Conservation (phyloP, 2,113 vertebrate genomes). For the Falco punctatus region DNA sequence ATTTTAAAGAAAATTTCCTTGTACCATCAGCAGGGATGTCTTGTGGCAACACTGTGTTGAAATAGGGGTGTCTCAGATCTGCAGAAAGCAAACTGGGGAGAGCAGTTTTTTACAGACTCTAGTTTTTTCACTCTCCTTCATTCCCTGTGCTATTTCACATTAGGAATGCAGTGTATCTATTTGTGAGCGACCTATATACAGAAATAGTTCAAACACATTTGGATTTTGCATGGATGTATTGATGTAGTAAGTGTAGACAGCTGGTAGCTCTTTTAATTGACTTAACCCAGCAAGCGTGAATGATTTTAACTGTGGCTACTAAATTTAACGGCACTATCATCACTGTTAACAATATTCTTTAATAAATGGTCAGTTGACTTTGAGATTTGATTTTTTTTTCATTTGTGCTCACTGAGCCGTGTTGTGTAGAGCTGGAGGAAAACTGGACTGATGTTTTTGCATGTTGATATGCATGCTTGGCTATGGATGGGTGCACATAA, state of each 20-base stretch:
- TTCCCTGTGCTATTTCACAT: rapidly evolving
- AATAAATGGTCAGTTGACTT: not conserved
- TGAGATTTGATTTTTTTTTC: not conserved
- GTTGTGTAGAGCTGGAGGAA: not conserved
- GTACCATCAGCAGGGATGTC: not conserved
- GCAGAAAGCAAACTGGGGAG: not conserved
- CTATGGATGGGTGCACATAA: not conserved
- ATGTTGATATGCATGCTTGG: not conserved
- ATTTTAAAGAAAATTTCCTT: not conserved
- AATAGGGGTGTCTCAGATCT: not conserved
- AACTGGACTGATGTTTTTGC: not conserved
- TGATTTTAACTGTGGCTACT: not conserved
- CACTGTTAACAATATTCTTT: not conserved
- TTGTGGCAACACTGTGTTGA: not conserved
- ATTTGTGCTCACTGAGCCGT: not conserved
- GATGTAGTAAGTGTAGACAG: constrained; percentile 2
- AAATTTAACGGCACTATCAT: not conserved
- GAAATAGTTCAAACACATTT: not conserved
- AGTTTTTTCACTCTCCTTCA: not conserved
- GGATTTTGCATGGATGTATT: not conserved
- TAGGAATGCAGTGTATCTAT: not conserved
- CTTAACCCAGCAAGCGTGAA: not conserved
- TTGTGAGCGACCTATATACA: constrained; percentile 18
- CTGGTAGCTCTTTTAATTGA: constrained; percentile 26
- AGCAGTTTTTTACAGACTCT: not conserved